Evolutionary conservation across 1,140 invertebrate genomes (phyloP).

Genomic region (Rhizoglyphus robini): DNA sequence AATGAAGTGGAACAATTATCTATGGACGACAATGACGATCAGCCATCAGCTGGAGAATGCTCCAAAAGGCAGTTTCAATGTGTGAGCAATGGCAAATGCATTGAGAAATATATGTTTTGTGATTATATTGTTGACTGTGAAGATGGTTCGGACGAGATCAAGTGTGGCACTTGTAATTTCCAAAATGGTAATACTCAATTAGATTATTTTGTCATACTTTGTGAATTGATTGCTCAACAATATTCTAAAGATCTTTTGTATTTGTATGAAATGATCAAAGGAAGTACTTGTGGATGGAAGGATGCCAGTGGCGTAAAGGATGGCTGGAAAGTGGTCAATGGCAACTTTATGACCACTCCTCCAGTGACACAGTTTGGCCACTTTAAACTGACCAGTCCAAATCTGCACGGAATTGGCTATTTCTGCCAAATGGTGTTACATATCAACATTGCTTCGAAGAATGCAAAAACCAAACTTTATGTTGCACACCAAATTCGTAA

Average conservation of each 20-base stretch:
- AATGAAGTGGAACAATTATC: neutral
- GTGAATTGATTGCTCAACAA: neutral
- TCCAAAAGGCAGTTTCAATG: neutral
- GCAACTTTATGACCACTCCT: neutral
- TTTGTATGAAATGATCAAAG: neutral
- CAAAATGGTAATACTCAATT: conserved; percentile 1
- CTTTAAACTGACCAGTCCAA: neutral
- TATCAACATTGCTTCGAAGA: neutral
- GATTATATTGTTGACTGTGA: neutral
- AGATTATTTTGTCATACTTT: neutral
- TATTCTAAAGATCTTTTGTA: neutral
- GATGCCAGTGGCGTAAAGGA: neutral
- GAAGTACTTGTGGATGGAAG: neutral
- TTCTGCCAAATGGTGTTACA: neutral
- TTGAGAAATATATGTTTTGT: neutral
- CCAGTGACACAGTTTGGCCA: neutral
- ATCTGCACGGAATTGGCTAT: neutral
- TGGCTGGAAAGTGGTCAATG: neutral
- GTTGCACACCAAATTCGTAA: neutral
- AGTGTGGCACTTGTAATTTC: neutral
- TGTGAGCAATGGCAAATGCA: neutral
- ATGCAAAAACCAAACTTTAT: neutral
- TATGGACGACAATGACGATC: neutral
- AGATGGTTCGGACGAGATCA: neutral
- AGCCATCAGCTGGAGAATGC: neutral